Conservation (phyloP, 2,113 vertebrate genomes). For the Nycticebus coucang region DNA sequence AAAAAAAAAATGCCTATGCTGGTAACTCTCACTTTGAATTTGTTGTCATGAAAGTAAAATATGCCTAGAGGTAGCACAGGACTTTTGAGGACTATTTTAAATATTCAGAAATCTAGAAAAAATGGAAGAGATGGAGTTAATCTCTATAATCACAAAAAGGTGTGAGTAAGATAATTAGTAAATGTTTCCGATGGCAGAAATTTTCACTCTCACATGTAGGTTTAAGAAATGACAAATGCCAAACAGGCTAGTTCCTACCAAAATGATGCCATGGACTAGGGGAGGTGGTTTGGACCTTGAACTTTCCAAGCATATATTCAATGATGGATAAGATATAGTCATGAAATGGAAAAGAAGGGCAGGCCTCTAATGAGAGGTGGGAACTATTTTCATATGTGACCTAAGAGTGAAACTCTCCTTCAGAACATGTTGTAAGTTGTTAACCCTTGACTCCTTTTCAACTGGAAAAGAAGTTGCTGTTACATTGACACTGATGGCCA, state of each 20-base stretch:
- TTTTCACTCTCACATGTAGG: not conserved
- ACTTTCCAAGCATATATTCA: not conserved
- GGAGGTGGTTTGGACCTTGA: not conserved
- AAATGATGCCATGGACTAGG: too few relatives aligned
- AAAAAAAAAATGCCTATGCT: not conserved
- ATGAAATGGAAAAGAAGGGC: not conserved
- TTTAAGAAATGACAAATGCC: not conserved
- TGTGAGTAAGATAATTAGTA: not conserved
- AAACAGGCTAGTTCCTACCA: not conserved
- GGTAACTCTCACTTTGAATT: not conserved
- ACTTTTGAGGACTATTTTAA: not conserved
- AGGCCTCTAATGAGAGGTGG: too few relatives aligned
- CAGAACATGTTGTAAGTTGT: not conserved
- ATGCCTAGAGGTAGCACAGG: not conserved
- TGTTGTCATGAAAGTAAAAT: not conserved
- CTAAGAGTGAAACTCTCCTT: not conserved
- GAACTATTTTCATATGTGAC: not conserved
- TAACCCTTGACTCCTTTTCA: not conserved
- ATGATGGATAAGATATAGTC: accelerated
- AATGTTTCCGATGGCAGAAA: not conserved
- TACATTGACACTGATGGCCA: not conserved
- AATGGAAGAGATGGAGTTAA: not conserved
- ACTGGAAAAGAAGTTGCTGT: not conserved
- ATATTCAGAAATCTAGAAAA: not conserved
- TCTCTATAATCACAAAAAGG: not conserved